phyloP scores from a whole-genome alignment of 2,888 invertebrate genomes.

The Petrophora chlorosata region DNA sequence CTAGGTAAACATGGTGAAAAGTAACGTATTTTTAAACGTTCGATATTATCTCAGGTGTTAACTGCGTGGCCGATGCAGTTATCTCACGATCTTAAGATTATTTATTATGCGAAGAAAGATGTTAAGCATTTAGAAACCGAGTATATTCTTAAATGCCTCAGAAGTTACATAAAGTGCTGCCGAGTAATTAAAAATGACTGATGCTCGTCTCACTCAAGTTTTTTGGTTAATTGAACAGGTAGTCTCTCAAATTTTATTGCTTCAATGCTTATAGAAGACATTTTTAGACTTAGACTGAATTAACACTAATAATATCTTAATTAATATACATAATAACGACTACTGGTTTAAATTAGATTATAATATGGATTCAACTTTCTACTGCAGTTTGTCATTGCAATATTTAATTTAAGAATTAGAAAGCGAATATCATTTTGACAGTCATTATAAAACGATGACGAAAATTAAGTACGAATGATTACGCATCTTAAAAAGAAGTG shows the following conservation, averaged over 20 bases:
- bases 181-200: background rate
- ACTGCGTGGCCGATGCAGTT: conserved; percentile 13
- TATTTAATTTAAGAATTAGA: conserved; percentile 23
- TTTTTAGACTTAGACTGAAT: no score
- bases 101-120: conserved; percentile 17
- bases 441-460: conserved; percentile 32
- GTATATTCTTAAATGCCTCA: conserved; percentile 4
- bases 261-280: no score
- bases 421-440: conserved; percentile 27
- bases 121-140: conserved; percentile 18
- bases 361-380: conserved; percentile 21
- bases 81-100: conserved; percentile 17
- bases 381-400: conserved; percentile 8
- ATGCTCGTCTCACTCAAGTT: no score
- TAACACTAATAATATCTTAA: background rate
- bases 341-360: background rate
- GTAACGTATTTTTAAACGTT: conserved; percentile 16
- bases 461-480: conserved; percentile 32
- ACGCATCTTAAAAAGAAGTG: conserved; percentile 39
- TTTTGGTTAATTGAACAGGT: no score
- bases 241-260: no score
- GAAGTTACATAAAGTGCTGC: background rate
- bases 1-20: conserved; percentile 11
- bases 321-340: background rate
- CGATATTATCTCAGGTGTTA: conserved; percentile 24